Evolutionary conservation across 2,888 invertebrate genomes (phyloP).

Genomic region (Drosophila paramelanica): DNA sequence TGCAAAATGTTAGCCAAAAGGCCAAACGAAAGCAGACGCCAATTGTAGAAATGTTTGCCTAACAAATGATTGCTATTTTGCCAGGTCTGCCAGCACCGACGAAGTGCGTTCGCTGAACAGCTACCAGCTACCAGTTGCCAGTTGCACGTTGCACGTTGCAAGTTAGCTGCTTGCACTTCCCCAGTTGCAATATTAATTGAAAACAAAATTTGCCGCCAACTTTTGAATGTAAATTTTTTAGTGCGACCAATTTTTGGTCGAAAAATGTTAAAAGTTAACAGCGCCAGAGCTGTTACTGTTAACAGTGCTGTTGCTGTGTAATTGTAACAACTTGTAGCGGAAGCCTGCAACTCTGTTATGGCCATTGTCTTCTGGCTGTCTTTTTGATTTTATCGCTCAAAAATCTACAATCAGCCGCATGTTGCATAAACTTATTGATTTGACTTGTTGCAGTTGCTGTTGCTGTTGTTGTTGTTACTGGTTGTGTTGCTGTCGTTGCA

Average conservation of each 20-base stretch:
- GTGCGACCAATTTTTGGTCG: constrained; percentile 44
- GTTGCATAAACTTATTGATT: constrained; percentile 79
- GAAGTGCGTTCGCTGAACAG: constrained; percentile 65
- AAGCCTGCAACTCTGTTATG: constrained; percentile 48
- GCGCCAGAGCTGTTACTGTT: constrained; percentile 15
- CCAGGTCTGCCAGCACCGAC: constrained; percentile 32
- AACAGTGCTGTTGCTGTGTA: constrained; percentile 24
- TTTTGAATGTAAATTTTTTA: constrained; percentile 20
- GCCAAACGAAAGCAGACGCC: constrained; percentile 76
- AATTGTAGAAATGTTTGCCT: constrained; percentile 68
- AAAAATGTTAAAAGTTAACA: constrained; percentile 52
- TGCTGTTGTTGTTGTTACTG: constrained; percentile 26
- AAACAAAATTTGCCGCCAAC: constrained; percentile 30
- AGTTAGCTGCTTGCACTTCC: constrained; percentile 1
- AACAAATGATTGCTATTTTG: constrained; percentile 75
- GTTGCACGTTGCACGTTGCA: constrained; percentile 30
- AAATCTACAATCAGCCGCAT: constrained; percentile 64
- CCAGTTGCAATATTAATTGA: constrained; percentile 62
- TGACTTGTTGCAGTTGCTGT: constrained; percentile 35
- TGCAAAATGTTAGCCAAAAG: constrained; percentile 77
- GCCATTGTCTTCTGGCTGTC: constrained; percentile 65
- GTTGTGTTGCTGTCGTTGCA: constrained; percentile 57
- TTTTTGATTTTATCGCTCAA: constrained; percentile 65
- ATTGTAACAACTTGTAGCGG: constrained; percentile 68
- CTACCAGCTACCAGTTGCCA: constrained; percentile 13